Evolutionary conservation across 2,113 vertebrate genomes (phyloP).

Genomic region (Onychorhynchus coronatus): DNA sequence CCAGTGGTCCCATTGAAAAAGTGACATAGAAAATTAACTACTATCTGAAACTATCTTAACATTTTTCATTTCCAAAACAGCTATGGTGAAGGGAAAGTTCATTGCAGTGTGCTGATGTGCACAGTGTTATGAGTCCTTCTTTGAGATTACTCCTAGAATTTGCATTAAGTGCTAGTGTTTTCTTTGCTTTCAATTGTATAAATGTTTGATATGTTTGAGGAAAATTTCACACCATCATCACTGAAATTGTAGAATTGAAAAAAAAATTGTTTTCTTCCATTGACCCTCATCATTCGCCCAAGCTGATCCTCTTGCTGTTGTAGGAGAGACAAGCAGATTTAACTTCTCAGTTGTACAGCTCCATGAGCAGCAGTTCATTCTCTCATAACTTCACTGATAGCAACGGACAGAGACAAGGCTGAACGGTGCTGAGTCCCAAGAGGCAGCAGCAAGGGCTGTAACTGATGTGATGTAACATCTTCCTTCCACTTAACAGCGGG

Average conservation of each 20-base stretch:
- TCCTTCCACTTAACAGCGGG: background rate
- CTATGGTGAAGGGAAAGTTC: background rate
- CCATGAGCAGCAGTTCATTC: background rate
- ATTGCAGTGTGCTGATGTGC: background rate
- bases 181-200: background rate
- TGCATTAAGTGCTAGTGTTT: background rate
- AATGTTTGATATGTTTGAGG: background rate
- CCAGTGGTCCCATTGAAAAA: background rate
- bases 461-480: background rate
- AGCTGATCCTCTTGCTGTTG: background rate
- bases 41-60: background rate
- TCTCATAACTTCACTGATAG: background rate
- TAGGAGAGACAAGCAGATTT: background rate
- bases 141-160: background rate
- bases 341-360: background rate
- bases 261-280: background rate
- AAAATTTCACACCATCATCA: background rate
- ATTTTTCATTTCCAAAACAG: background rate
- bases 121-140: background rate
- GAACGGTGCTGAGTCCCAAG: background rate
- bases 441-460: accelerated
- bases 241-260: background rate
- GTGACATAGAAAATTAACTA: background rate
- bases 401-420: background rate
- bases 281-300: background rate